These are phyloP conservation scores for Dromius quadrimaculatus DNA, from an alignment of 2,888 invertebrate genomes.

Conservation along the genomic window DNA sequence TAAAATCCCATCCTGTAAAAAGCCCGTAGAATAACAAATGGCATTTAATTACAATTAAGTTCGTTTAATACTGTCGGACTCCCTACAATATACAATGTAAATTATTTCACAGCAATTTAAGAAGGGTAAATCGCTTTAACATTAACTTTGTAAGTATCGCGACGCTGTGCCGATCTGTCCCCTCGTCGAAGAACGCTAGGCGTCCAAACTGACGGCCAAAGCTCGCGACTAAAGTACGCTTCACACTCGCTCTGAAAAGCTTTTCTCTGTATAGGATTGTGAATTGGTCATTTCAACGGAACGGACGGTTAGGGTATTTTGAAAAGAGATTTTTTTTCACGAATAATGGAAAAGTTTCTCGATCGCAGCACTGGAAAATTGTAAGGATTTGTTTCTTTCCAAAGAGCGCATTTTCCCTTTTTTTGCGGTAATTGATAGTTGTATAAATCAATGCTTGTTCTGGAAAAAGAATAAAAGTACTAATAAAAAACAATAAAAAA, in stretches of 20 bases:
- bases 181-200: neutral
- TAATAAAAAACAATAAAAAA: no score
- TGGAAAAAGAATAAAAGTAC: no score
- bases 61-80: slow-evolving; percentile 48
- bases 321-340: slow-evolving; percentile 8
- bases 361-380: slow-evolving; percentile 1
- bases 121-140: slow-evolving; percentile 2
- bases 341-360: slow-evolving; percentile 3
- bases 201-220: slow-evolving; percentile 10
- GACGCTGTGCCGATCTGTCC: neutral
- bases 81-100: slow-evolving; percentile 49
- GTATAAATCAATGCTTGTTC: no score
- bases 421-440: neutral
- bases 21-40: slow-evolving; percentile 23
- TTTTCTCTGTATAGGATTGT: slow-evolving; percentile 15
- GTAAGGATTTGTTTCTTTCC: slow-evolving; percentile 10
- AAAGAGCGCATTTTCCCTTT: no score
- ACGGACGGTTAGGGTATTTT: neutral
- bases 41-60: slow-evolving; percentile 47
- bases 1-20: neutral
- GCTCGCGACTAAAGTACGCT: neutral
- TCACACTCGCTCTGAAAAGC: slow-evolving; percentile 8
- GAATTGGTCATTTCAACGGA: slow-evolving; percentile 23
- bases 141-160: neutral
- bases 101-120: slow-evolving; percentile 48